Conservation (phyloP, 2,888 invertebrate genomes). For the Vannuccia rotundouncinata region DNA sequence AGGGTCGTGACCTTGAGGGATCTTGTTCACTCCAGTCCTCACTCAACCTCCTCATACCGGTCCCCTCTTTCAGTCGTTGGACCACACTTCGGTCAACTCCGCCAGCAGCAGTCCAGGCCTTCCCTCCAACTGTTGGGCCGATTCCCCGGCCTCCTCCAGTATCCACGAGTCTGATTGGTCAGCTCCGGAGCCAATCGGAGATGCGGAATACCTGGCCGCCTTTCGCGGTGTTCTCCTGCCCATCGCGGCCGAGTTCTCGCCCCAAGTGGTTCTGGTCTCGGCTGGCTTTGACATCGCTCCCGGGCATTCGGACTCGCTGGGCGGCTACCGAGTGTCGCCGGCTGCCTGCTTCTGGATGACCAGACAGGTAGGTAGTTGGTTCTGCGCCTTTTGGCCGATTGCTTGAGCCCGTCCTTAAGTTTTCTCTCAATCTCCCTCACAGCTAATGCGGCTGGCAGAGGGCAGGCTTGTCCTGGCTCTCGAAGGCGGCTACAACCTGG, state of each 20-base stretch:
- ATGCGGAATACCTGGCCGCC: constrained; percentile 88
- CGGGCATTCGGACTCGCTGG: constrained; percentile 90
- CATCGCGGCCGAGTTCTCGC: constrained; percentile 71
- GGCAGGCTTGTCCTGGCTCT: constrained; percentile 82
- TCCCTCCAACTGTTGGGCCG: not conserved
- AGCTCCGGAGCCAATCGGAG: constrained; percentile 77
- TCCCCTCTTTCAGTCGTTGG: not conserved
- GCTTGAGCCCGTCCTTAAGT: not conserved
- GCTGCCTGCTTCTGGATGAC: constrained; percentile 49
- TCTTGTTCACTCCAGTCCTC: too few species aligned
- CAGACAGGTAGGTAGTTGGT: not conserved
- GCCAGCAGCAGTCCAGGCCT: not conserved
- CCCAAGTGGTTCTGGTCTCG: constrained; percentile 87
- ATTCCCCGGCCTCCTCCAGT: not conserved
- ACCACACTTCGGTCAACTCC: not conserved
- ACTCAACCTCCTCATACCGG: too few species aligned
- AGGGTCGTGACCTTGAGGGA: too few species aligned
- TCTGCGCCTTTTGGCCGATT: not conserved
- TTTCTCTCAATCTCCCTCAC: constrained; percentile 53
- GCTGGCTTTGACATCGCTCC: constrained; percentile 94
- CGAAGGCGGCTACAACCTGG: constrained; percentile 93
- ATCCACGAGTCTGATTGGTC: not conserved
- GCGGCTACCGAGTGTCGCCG: constrained; percentile 87
- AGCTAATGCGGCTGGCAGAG: constrained; percentile 63
- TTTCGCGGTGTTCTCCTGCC: constrained; percentile 90